Conservation (phyloP, 2,888 invertebrate species). For the Heterodera filipjevi region DNA sequence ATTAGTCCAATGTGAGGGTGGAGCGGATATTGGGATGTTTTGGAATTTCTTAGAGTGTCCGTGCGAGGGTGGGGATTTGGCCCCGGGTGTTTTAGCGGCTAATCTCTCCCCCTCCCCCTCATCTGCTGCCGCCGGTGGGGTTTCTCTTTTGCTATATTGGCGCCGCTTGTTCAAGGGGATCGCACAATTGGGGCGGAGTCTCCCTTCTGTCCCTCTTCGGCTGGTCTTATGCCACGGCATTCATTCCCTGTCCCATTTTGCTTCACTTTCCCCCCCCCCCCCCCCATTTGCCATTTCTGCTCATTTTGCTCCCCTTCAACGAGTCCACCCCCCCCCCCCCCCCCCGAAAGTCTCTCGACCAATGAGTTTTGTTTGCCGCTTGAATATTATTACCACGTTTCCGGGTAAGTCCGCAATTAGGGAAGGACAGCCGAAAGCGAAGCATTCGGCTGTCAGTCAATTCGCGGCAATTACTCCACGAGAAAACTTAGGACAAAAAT, state of each 20-base stretch:
- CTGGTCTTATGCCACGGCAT: background rate
- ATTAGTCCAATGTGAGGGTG: conserved; percentile 1
- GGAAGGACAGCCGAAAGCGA: background rate
- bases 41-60: background rate
- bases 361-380: conserved; percentile 8
- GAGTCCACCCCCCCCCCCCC: no score
- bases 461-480: conserved; percentile 13
- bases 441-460: conserved; percentile 1
- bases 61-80: conserved; percentile 17
- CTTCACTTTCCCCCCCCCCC: background rate
- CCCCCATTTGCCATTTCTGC: background rate
- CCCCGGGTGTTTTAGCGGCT: background rate
- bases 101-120: background rate
- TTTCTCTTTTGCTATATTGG: background rate
- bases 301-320: background rate
- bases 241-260: background rate
- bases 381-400: background rate
- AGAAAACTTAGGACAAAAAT: background rate
- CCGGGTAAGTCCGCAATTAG: conserved; percentile 18
- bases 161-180: background rate
- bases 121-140: background rate
- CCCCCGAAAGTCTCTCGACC: no score
- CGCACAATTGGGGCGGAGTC: background rate
- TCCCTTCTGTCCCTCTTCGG: background rate
- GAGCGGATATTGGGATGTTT: conserved; percentile 16